Percentiles rank a stretch among this genome's conserved stretches.
Evolutionary conservation across 2,113 vertebrate genomes (phyloP).

Genomic region (Alethe diademata): DNA sequence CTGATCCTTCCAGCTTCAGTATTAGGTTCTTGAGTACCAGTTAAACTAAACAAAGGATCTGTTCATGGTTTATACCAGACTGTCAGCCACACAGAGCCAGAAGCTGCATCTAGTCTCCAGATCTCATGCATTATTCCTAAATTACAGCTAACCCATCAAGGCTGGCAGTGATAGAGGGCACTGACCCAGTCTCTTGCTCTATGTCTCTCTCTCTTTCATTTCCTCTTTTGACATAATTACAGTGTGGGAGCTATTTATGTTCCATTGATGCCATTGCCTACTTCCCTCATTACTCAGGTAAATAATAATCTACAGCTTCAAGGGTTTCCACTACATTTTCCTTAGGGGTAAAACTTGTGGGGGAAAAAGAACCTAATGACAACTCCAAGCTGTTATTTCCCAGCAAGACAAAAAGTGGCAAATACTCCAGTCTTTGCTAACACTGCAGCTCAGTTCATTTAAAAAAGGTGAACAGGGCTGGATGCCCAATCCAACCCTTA

Average conservation of each 20-base stretch:
- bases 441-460: not conserved
- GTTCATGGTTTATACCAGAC: not conserved
- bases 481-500: not conserved
- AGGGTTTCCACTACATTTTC: not conserved
- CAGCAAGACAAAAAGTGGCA: not conserved
- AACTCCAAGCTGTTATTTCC: not conserved
- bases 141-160: not conserved
- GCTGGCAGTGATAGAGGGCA: not conserved
- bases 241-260: not conserved
- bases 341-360: not conserved
- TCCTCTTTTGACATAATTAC: not conserved
- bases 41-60: not conserved
- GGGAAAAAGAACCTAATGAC: not conserved
- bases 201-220: not conserved
- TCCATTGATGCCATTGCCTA: not conserved
- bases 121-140: not conserved
- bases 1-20: not conserved
- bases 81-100: not conserved
- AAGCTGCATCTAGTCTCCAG: not conserved
- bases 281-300: not conserved
- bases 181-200: not conserved
- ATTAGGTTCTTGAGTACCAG: not conserved
- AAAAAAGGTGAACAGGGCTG: not conserved
- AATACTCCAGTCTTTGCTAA: not conserved
- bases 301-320: not conserved